A percentile compares a stretch with the other conserved stretches of the same genome.
Evolutionary conservation across 2,113 vertebrate species (phyloP).

Genomic region (Nothocercus nigrocapillus): DNA sequence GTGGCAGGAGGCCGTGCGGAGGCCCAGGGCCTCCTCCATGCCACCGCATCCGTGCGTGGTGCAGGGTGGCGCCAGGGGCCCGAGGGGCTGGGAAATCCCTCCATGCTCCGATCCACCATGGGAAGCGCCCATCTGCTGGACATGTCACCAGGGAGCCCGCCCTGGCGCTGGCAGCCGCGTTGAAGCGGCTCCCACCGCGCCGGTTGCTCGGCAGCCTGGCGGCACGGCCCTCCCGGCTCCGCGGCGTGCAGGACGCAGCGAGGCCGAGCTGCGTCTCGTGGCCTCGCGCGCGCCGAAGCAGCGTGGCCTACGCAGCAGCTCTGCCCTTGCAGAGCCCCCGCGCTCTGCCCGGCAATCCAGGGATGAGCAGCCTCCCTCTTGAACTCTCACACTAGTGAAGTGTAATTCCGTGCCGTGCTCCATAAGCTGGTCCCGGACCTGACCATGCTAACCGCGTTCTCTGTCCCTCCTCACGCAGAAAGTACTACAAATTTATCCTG

Average conservation of each 20-base stretch:
- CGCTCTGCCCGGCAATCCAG: neutral
- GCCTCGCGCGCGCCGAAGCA: too few species aligned
- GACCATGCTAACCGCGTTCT: rapidly evolving
- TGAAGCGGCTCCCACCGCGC: neutral
- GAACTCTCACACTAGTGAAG: rapidly evolving
- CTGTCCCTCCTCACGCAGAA: constrained; percentile 76
- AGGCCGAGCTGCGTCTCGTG: neutral
- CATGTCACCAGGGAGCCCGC: neutral
- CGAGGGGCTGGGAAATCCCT: rapidly evolving
- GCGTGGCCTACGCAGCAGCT: neutral
- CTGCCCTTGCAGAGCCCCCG: neutral
- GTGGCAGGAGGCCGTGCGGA: neutral
- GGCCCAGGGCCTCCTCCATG: neutral
- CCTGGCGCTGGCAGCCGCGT: rapidly evolving
- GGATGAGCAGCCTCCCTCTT: neutral
- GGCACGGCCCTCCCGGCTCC: neutral
- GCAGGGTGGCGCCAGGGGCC: rapidly evolving
- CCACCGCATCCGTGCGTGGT: neutral
- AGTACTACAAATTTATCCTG: constrained; percentile 99
- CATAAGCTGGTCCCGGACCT: neutral
- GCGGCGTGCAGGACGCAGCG: rapidly evolving
- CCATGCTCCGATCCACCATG: neutral
- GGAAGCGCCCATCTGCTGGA: neutral
- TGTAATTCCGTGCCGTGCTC: neutral
- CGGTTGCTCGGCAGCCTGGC: neutral